phyloP scores from a whole-genome alignment of 2,888 invertebrate species.

The Cheilosia pagana region DNA sequence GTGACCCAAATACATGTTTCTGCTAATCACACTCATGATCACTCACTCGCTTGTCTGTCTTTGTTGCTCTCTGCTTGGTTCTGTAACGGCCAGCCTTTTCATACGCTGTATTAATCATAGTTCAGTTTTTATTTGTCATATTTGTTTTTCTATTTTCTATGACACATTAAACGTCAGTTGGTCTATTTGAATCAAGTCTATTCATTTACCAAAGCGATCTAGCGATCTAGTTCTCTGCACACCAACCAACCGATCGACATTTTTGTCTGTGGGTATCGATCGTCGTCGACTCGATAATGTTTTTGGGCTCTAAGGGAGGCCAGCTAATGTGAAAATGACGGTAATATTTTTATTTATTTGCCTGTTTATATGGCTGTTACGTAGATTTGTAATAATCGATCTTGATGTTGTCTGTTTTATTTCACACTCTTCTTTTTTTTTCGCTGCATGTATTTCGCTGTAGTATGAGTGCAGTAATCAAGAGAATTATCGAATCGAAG shows the following conservation, averaged over 20 bases:
- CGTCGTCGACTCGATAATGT: constrained; percentile 38
- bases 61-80: constrained; percentile 14
- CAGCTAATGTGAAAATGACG: constrained; percentile 54
- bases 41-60: constrained; percentile 18
- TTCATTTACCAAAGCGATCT: constrained; percentile 46
- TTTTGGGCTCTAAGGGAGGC: constrained; percentile 20
- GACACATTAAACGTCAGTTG: constrained; percentile 53
- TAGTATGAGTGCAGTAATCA: too few relatives aligned
- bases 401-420: neutral
- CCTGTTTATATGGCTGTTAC: constrained; percentile 22
- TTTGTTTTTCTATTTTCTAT: constrained; percentile 16
- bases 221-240: neutral
- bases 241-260: constrained; percentile 23
- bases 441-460: neutral
- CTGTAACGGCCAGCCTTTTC: constrained; percentile 10
- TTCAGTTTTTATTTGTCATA: constrained; percentile 19
- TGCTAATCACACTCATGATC: constrained; percentile 62
- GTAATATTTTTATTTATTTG: constrained; percentile 15
- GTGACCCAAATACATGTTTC: constrained; percentile 62
- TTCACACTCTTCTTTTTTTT: neutral
- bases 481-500: too few relatives aligned
- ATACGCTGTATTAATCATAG: constrained; percentile 39
- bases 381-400: constrained; percentile 5
- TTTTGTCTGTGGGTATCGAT: constrained; percentile 40
- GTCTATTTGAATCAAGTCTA: constrained; percentile 45